Evolutionary conservation across 1,140 invertebrate species (phyloP).

Genomic region (Anastatus disparis): DNA sequence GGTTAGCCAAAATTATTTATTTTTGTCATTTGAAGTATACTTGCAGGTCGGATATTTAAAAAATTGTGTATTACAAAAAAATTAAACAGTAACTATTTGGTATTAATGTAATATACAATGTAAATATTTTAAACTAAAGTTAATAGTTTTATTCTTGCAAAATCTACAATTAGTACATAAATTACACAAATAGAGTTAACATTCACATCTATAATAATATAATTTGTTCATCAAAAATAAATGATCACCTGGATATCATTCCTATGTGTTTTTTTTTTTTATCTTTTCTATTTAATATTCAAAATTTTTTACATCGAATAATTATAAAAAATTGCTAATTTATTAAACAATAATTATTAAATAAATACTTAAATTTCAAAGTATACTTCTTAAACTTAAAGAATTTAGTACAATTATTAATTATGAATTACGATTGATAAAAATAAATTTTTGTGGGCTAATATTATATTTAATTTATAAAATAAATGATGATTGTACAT

Average conservation of each 20-base stretch:
- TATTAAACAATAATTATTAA: slow-evolving; percentile 17
- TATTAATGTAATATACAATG: no score
- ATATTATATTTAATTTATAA: slow-evolving; percentile 4
- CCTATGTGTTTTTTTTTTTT: neutral
- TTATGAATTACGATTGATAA: neutral
- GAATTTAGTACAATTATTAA: slow-evolving; percentile 13
- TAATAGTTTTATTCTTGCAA: slow-evolving; percentile 34
- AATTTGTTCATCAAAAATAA: slow-evolving; percentile 42
- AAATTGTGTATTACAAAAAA: no score
- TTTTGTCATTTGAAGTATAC: slow-evolving; percentile 14
- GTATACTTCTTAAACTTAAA: slow-evolving; percentile 28
- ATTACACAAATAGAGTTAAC: slow-evolving; percentile 37
- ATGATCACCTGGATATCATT: slow-evolving; percentile 14
- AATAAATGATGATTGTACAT: slow-evolving; percentile 5
- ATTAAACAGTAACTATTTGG: no score
- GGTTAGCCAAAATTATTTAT: no score
- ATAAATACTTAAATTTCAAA: slow-evolving; percentile 11
- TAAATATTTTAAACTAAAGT: slow-evolving; percentile 2
- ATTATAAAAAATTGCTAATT: no score
- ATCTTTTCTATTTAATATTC: neutral
- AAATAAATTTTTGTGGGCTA: neutral
- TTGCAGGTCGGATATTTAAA: neutral
- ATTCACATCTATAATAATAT: slow-evolving; percentile 30
- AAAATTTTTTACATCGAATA: slow-evolving; percentile 16
- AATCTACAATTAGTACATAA: slow-evolving; percentile 35